Evolutionary conservation across 37 sponge, comb jelly and placozoan genomes (phyloP).

Genomic region (Tethya wilhelma): DNA sequence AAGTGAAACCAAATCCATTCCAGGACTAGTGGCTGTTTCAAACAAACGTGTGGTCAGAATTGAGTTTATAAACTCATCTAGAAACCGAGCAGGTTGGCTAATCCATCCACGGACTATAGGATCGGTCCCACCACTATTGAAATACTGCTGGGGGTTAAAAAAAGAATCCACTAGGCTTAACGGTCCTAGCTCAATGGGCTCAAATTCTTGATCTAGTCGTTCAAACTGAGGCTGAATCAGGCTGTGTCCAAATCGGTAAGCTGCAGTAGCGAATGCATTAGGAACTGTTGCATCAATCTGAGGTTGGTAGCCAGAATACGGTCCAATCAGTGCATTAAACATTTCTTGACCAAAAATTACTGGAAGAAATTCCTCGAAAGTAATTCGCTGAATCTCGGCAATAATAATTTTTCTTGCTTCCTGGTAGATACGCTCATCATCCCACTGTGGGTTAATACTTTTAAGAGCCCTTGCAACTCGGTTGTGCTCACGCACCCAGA

Average conservation of each 20-base stretch:
- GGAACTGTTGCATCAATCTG: constrained; percentile 38
- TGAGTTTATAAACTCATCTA: constrained; percentile 59
- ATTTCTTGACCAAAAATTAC: constrained; percentile 42
- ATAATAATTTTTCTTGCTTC: constrained; percentile 79
- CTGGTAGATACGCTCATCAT: constrained; percentile 76
- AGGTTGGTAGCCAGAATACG: constrained; percentile 59
- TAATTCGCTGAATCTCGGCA: constrained; percentile 70
- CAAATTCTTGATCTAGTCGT: constrained; percentile 36
- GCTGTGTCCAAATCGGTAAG: constrained; percentile 76
- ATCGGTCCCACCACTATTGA: constrained; percentile 64
- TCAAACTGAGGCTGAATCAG: constrained; percentile 56
- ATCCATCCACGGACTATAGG: constrained; percentile 71
- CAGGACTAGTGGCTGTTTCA: neutral
- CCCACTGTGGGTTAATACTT: constrained; percentile 71
- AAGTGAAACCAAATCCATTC: constrained; percentile 64
- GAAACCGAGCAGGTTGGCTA: constrained; percentile 2
- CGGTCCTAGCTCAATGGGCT: constrained; percentile 13
- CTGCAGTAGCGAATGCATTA: constrained; percentile 66
- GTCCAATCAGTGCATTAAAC: constrained; percentile 34
- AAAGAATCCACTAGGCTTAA: constrained; percentile 43
- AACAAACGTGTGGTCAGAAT: constrained; percentile 68
- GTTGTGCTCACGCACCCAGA: constrained; percentile 91
- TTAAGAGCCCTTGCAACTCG: constrained; percentile 67
- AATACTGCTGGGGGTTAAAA: constrained; percentile 45
- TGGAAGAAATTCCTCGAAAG: constrained; percentile 81